phyloP scores from a whole-genome alignment of 2,888 invertebrate species.

The Cyclophora albipunctata region DNA sequence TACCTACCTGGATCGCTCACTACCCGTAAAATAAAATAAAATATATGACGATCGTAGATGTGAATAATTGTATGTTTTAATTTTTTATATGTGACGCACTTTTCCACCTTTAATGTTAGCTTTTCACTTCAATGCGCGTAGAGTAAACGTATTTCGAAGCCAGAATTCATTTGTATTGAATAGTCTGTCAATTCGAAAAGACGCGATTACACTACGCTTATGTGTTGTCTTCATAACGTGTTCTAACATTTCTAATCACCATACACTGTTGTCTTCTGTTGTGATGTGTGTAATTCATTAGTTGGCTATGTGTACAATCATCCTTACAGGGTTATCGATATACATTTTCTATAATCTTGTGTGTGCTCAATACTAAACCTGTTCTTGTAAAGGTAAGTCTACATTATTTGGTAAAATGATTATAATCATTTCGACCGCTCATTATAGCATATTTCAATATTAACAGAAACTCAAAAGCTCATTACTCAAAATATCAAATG shows the following conservation, averaged over 20 bases:
- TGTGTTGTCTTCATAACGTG: conserved; percentile 2
- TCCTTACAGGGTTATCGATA: no score
- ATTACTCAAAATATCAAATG: conserved; percentile 51
- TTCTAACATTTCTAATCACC: no score
- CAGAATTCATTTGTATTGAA: neutral
- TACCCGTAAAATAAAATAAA: conserved; percentile 41
- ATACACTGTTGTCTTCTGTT: no score
- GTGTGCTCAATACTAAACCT: no score
- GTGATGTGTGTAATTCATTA: neutral
- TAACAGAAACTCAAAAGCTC: conserved; percentile 32
- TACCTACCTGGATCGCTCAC: conserved; percentile 61
- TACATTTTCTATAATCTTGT: no score
- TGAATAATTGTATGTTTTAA: conserved; percentile 39
- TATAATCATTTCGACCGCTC: neutral
- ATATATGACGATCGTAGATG: conserved; percentile 35
- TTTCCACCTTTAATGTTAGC: conserved; percentile 22
- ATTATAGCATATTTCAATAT: conserved; percentile 15
- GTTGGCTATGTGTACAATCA: no score
- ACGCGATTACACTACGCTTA: conserved; percentile 1
- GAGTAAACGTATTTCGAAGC: neutral
- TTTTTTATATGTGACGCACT: conserved; percentile 42
- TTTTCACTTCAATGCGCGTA: conserved; percentile 5
- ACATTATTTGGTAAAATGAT: no score
- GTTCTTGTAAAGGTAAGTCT: no score
- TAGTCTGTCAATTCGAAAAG: neutral